Evolutionary conservation across 2,888 invertebrate genomes (phyloP).

Genomic region (Drymonia ruficornis): DNA sequence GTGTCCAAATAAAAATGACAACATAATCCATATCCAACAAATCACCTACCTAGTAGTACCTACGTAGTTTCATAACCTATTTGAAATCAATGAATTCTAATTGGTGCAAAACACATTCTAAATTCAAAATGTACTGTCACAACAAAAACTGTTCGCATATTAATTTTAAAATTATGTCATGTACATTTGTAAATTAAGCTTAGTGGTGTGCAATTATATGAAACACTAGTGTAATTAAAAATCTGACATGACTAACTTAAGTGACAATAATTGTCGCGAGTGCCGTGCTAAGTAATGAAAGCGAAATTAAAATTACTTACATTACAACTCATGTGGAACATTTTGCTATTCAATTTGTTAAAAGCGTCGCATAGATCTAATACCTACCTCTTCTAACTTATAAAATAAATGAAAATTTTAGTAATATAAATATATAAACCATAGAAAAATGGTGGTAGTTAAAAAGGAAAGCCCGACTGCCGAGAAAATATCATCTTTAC

Average conservation of each 20-base stretch:
- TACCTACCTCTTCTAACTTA: too few species aligned
- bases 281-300: slow-evolving; percentile 55
- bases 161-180: slow-evolving; percentile 11
- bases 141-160: slow-evolving; percentile 8
- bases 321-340: slow-evolving; percentile 16
- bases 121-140: not conserved
- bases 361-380: slow-evolving; percentile 9
- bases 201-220: slow-evolving; percentile 23
- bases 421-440: too few species aligned
- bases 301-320: slow-evolving; percentile 32
- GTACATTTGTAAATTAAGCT: slow-evolving; percentile 13
- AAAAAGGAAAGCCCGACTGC: too few species aligned
- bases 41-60: too few species aligned
- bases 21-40: too few species aligned
- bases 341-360: slow-evolving; percentile 25
- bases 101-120: too few species aligned
- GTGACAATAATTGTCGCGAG: slow-evolving; percentile 53
- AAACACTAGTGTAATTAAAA: slow-evolving; percentile 51
- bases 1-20: too few species aligned
- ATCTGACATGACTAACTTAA: slow-evolving; percentile 49
- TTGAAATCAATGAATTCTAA: too few species aligned
- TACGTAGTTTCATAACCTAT: too few species aligned
- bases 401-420: too few species aligned
- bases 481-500: too few species aligned
- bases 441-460: too few species aligned